Conservation (phyloP, 2,888 invertebrate species). For the Amorpha juglandis region DNA sequence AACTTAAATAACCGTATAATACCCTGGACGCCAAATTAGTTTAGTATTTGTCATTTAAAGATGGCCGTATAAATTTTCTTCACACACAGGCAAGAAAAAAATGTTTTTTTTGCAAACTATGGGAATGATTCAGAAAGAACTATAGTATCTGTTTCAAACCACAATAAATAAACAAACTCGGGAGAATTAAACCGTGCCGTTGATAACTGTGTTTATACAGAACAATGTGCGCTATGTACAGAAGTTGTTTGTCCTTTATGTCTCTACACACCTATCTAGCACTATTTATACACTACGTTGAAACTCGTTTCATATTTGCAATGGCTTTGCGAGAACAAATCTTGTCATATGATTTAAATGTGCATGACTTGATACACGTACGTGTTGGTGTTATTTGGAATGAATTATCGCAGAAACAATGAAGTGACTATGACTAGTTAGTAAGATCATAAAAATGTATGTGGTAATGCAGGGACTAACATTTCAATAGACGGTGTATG, state of each 20-base stretch:
- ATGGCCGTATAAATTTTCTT: too few relatives aligned
- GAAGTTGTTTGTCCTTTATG: not conserved
- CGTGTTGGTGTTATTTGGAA: not conserved
- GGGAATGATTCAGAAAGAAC: not conserved
- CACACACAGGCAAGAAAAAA: not conserved
- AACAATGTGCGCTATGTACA: not conserved
- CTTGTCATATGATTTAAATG: not conserved
- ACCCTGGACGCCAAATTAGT: too few relatives aligned
- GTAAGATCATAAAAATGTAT: not conserved
- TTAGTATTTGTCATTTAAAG: too few relatives aligned
- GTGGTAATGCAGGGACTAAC: not conserved
- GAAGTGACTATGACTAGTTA: not conserved
- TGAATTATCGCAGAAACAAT: not conserved
- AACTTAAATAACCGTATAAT: too few relatives aligned
- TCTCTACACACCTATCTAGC: not conserved
- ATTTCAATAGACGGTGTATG: not conserved
- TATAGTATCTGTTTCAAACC: not conserved
- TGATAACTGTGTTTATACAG: not conserved
- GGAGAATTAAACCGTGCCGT: not conserved
- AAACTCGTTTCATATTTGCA: not conserved
- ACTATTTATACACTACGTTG: not conserved
- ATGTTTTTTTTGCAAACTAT: not conserved
- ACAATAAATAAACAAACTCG: not conserved
- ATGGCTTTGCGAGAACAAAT: not conserved
- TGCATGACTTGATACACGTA: conserved; percentile 3